These are phyloP conservation scores for Callosobruchus maculatus DNA, from an alignment of 2,888 invertebrate species.

Conservation along the genomic window DNA sequence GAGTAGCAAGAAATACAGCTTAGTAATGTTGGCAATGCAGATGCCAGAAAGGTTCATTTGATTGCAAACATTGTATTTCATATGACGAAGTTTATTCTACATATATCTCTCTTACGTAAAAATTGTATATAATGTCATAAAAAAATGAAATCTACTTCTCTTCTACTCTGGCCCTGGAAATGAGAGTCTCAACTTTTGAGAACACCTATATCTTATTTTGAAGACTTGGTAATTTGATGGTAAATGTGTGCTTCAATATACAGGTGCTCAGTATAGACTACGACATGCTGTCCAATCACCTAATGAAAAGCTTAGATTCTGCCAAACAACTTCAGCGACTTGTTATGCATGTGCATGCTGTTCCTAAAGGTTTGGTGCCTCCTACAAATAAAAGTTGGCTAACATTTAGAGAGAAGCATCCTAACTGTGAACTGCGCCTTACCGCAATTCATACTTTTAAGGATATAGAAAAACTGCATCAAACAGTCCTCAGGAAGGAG, in stretches of 20 bases:
- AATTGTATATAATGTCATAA: no score
- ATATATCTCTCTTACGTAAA: no score
- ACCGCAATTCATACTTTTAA: constrained; percentile 67
- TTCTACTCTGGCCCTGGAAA: no score
- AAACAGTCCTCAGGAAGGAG: constrained; percentile 60
- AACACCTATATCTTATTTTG: no score
- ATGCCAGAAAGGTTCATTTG: no score
- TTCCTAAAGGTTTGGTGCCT: constrained; percentile 60
- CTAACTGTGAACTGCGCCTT: constrained; percentile 57
- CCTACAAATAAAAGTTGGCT: constrained; percentile 65
- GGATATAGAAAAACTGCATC: constrained; percentile 60
- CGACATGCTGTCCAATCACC: constrained; percentile 53
- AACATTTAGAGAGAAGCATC: constrained; percentile 54
- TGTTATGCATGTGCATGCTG: constrained; percentile 67
- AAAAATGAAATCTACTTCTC: no score
- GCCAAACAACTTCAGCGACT: constrained; percentile 55
- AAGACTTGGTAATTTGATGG: no score
- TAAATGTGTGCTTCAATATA: not conserved
- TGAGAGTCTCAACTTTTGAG: no score
- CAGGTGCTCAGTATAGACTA: constrained; percentile 57
- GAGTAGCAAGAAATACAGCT: no score
- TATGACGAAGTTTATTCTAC: no score
- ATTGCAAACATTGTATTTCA: no score
- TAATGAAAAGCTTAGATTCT: constrained; percentile 44
- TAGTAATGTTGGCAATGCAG: no score